phyloP scores from a whole-genome alignment of 1,140 invertebrate species.

The Diprion similis region DNA sequence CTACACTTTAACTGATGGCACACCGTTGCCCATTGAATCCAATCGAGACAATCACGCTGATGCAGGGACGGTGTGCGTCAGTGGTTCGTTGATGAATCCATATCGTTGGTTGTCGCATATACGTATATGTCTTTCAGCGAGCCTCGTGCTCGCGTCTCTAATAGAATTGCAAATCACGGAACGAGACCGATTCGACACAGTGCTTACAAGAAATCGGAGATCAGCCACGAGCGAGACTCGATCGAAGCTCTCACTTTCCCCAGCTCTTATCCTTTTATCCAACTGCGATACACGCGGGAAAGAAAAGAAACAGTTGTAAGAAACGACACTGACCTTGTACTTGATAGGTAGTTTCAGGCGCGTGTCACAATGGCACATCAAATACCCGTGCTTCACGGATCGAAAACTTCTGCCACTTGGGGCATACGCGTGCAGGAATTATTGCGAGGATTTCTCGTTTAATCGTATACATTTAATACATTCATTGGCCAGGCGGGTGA shows the following conservation, averaged over 20 bases:
- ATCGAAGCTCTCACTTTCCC: background rate
- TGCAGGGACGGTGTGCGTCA: slow-evolving; percentile 23
- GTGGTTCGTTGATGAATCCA: background rate
- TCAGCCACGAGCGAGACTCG: background rate
- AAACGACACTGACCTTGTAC: slow-evolving; percentile 5
- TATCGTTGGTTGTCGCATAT: background rate
- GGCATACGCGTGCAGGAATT: too few relatives aligned
- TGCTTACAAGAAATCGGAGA: background rate
- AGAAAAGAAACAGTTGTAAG: background rate
- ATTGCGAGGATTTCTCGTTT: too few relatives aligned
- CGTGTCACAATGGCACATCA: too few relatives aligned
- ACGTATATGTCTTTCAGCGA: background rate
- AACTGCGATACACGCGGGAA: background rate
- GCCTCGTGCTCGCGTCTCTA: background rate
- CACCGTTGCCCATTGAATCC: slow-evolving; percentile 44
- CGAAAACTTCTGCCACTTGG: too few relatives aligned
- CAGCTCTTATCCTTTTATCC: background rate
- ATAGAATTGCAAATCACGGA: slow-evolving; percentile 7
- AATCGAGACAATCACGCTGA: slow-evolving; percentile 47
- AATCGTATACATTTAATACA: background rate
- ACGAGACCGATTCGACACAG: background rate
- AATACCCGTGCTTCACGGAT: too few relatives aligned
- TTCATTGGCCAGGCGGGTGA: background rate
- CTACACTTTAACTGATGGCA: slow-evolving; percentile 33
- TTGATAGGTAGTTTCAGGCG: background rate